Evolutionary conservation across 2,888 invertebrate genomes (phyloP), one percentile per base, ranked within the genome.

Genomic region (Habroteleia sp.): DNA sequence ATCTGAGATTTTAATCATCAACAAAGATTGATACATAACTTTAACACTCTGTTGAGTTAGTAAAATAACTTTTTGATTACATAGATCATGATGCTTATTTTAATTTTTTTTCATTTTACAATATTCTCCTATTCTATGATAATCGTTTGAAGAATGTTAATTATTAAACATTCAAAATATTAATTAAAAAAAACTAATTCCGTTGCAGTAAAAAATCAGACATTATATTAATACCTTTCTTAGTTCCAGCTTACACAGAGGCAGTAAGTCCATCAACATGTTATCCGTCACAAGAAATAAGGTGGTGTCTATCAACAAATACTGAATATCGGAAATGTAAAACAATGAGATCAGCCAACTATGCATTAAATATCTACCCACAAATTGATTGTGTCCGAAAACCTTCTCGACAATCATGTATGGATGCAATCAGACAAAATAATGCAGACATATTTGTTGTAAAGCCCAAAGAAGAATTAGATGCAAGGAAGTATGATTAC

Each of bases 261-360:
- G 87, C 89, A 7, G 85, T 88, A 62, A 81, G 82, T 4, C 82
- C 84, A 0, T 71, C 84, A 1, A 72, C 79, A 1, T 89, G 89
- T 63, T 80, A 77, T 3, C 85, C 87, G 0, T 83, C 85, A 1
- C 83, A 89, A 48, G 80, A 81, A 3, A 71, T 89, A 2, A 78
- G 76, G 16, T 88, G 88, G 88, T 96, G 96, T 83, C 93, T 94
- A 0, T 92, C 92, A 0, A 92, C 94, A 0, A 90, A 92, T 7
- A 88, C 93, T 0, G 95, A 94, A 81, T 91, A 92, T 72, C 91
- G 92, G 46, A 97, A 97, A 83, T 97, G 97, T 84, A 91, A 93
- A 0, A 94, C 94, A 92, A 85, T 96, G 81, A 91, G 93, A 66
- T 93, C 94, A 78, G 94, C 94, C 0, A 92, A 93, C 0, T 90